phyloP scores from a whole-genome alignment of 2,797 vertebrate genomes.

The Poeciliopsis gracilis region DNA sequence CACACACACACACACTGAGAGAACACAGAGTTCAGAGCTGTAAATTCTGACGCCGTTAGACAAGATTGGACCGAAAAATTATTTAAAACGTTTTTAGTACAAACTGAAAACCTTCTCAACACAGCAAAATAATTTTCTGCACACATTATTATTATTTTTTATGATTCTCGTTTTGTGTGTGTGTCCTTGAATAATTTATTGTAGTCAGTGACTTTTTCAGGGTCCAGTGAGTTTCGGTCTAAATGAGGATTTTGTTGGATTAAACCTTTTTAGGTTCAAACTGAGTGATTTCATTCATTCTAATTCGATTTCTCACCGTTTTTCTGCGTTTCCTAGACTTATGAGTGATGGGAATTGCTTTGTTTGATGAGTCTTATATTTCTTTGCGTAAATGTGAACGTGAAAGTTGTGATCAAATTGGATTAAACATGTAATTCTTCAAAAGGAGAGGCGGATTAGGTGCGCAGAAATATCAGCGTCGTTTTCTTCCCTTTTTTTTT shows the following conservation, averaged over 20 bases:
- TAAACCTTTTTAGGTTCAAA: neutral
- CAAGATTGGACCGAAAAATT: neutral
- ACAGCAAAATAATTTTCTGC: neutral
- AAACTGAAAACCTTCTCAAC: neutral
- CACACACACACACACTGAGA: slow-evolving; percentile 2
- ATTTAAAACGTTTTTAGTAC: neutral
- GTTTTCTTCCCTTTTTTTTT: neutral
- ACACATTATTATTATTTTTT: neutral
- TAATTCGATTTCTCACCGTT: neutral
- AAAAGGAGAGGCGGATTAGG: slow-evolving; percentile 10
- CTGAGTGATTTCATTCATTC: neutral
- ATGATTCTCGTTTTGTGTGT: neutral
- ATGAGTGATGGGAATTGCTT: neutral
- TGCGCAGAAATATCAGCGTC: neutral
- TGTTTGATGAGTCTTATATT: no score
- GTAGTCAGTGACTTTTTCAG: neutral
- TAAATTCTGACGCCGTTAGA: neutral
- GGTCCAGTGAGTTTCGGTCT: neutral
- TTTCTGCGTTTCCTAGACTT: slow-evolving; percentile 3
- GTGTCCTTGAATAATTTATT: neutral
- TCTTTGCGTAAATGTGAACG: neutral
- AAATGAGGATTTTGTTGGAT: slow-evolving; percentile 13
- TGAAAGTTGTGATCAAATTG: neutral
- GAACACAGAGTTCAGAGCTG: neutral
- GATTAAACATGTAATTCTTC: neutral